These are phyloP conservation scores for Malacosoma neustria DNA, from an alignment of 2,888 invertebrate species.

Conservation along the genomic window DNA sequence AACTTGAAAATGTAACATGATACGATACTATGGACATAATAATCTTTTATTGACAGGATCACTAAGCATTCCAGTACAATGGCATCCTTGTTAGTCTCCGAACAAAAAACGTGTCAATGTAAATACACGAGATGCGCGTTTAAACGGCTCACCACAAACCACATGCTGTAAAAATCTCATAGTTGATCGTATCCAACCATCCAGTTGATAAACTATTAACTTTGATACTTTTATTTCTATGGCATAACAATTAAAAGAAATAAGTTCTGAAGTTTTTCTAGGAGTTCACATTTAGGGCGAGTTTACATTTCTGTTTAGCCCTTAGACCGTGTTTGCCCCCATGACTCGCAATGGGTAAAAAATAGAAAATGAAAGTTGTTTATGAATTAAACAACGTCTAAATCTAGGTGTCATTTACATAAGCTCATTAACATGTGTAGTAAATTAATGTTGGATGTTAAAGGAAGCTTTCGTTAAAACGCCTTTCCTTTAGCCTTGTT, in stretches of 20 bases:
- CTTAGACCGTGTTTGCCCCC: conserved; percentile 21
- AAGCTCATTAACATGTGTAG: conserved; percentile 1
- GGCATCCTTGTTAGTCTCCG: conserved; percentile 52
- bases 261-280: conserved; percentile 25
- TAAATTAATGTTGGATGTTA: not conserved
- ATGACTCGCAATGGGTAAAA: conserved; percentile 23
- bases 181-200: conserved; percentile 14
- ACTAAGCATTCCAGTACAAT: conserved; percentile 48
- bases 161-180: conserved; percentile 30
- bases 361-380: conserved; percentile 55
- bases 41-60: conserved; percentile 61
- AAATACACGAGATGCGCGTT: conserved; percentile 37
- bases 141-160: conserved; percentile 29
- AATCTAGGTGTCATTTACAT: conserved; percentile 32
- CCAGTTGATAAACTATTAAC: conserved; percentile 21
- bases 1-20: not conserved
- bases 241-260: conserved; percentile 17
- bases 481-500: not conserved
- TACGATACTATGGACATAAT: conserved; percentile 31
- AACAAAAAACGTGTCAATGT: conserved; percentile 64
- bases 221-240: conserved; percentile 26
- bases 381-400: conserved; percentile 30
- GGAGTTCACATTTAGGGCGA: conserved; percentile 24
- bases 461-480: not conserved
- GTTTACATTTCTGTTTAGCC: conserved; percentile 49